These are phyloP conservation scores for Ibycter americanus DNA, from an alignment of 2,797 vertebrate species.

Conservation along the genomic window DNA sequence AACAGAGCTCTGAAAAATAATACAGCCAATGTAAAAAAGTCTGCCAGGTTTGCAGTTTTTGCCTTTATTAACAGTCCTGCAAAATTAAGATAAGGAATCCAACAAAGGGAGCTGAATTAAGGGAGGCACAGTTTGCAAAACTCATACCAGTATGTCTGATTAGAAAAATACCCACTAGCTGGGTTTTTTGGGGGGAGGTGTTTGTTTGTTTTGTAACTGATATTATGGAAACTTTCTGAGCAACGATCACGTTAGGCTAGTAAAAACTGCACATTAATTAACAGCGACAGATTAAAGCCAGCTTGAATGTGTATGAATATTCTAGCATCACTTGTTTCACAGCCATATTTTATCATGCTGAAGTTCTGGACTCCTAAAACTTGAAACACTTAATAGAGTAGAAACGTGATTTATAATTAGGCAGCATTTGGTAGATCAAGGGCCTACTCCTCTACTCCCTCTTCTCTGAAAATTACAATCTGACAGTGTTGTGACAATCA, in stretches of 20 bases:
- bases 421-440: background rate
- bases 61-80: background rate
- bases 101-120: background rate
- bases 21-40: fast-evolving
- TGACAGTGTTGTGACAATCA: background rate
- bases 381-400: background rate
- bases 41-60: background rate
- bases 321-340: background rate
- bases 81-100: slow-evolving; percentile 2
- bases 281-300: background rate
- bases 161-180: background rate
- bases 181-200: background rate
- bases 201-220: background rate
- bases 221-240: background rate
- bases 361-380: background rate
- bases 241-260: background rate
- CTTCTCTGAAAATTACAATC: background rate
- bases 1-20: background rate
- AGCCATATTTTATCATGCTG: background rate
- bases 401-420: background rate
- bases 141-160: background rate
- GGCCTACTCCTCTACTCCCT: background rate
- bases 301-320: background rate
- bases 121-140: background rate
- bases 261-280: background rate